Evolutionary conservation across 2,113 vertebrate genomes (phyloP), one percentile per base, ranked within the genome.

Genomic region (Isurus oxyrinchus): DNA sequence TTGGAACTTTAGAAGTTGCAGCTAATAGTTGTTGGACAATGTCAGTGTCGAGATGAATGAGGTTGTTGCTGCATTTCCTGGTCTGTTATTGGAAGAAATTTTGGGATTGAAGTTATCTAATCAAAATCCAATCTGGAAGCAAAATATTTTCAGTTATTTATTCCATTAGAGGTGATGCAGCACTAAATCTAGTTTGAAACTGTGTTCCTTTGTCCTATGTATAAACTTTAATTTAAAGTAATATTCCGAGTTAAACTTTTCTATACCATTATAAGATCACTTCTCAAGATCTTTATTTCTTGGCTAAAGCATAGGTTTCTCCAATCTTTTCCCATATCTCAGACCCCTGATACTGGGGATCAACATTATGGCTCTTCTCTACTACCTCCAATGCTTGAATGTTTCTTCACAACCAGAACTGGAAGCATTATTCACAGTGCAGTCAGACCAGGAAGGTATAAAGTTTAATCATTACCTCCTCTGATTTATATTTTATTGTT

Each of bases 401-500:
- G 55, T n/a, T 59, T 31, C 27, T 59, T 91, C 57, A 59, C 31
- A 25, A 59, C 13, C 31, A 35, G 53, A 90, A 90, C 49, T 90
- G 87, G 53, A 90, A 57, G 55, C 53, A 57, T 21, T 53, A 23
- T 87, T 87, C 23, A 57, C 55, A 25, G 11, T 57, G 7, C 87
- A 31, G 53, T 55, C 87, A 31, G 53, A 31, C 53, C 53, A 57
- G 11, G 35, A 11, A 13, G 27, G 53, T 3, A 35, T 35, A 91
- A 91, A 16, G 27, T 59, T 91, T 91, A 31, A 91, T 91, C 27
- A 91, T 91, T 59, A n/a, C 23, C 53, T 91, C 31, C 53, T 31
- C 25, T 90, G 87, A 90, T 90, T 90, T 90, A 59, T 91, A 35
- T 91, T 57, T 55, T 35, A 59, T 57, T 90, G 87, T 53, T 90